Conservation (phyloP, 2,888 invertebrate species). For the Aelia acuminata region DNA sequence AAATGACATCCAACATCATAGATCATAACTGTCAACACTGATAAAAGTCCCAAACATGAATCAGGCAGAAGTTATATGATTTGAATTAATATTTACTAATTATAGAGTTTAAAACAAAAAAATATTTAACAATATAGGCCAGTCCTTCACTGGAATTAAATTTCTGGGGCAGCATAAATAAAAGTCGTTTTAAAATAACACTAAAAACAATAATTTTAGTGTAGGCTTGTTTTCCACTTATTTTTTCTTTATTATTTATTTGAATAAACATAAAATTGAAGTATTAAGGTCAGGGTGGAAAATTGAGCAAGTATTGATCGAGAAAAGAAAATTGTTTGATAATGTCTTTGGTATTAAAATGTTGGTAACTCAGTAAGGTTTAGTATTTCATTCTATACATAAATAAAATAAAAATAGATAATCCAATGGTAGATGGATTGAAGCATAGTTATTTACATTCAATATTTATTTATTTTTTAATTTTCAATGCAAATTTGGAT, state of each 20-base stretch:
- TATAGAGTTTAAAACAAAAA: neutral
- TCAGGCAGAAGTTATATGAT: neutral
- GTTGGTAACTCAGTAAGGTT: neutral
- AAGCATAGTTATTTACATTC: neutral
- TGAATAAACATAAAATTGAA: neutral
- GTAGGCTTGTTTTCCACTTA: too few relatives aligned
- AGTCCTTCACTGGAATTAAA: neutral
- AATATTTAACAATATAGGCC: neutral
- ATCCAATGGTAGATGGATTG: neutral
- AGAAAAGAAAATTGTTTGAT: neutral
- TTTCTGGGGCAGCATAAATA: neutral
- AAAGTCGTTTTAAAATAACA: neutral
- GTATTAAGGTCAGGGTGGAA: neutral
- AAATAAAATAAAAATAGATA: neutral
- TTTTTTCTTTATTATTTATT: neutral
- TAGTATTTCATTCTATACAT: neutral
- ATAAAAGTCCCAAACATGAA: neutral
- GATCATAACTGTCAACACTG: neutral
- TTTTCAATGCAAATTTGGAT: neutral
- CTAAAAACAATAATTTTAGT: neutral
- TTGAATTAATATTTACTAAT: neutral
- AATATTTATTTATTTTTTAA: neutral
- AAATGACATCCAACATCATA: constrained; percentile 1
- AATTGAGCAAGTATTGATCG: constrained; percentile 16
- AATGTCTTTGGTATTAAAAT: neutral